Base-by-base conservation (phyloP, 2,888 invertebrate species). In the Cheiracanthium punctorium region DNA sequence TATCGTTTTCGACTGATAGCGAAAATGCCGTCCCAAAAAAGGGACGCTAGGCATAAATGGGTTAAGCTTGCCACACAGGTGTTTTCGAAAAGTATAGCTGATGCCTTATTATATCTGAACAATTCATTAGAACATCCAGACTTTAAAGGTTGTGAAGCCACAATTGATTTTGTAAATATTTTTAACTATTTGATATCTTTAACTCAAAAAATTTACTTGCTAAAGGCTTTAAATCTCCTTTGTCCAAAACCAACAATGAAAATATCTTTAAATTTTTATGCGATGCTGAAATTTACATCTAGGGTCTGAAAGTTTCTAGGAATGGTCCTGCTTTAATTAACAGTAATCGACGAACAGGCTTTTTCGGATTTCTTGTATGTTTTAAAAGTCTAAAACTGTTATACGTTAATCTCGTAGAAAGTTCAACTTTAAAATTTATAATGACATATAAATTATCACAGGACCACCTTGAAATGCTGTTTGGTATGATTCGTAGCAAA, bases 21-120 rank as follows among this genome's bases (percentile, higher is more conserved):
- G n/a, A n/a, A n/a, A n/a, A n/a, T n/a, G n/a, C n/a, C n/a, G n/a
- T n/a, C n/a, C n/a, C n/a, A n/a, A n/a, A n/a, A n/a, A n/a, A n/a
- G n/a, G n/a, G n/a, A n/a, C n/a, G n/a, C n/a, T n/a, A n/a, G n/a
- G n/a, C n/a, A n/a, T n/a, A n/a, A n/a, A n/a, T n/a, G n/a, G n/a
- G n/a, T 82, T 7, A 24, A 24, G 12, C 43, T 82, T 17, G 82
- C 82, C 8, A 29, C 58, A 0, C 82, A 82, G 20, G 29, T 69
- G 17, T 29, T 75, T 7, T 75, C 58, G 29, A 32, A 28, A 0
- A 32, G 48, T 70, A 58, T 82, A 7, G 75, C 75, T 24, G 82
- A 70, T 75, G 69, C 75, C 7, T 41, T 82, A 4, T 24, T 48
- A 32, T 82, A 29, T 29, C 52, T 65, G 24, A 33, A 52, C 14